phyloP scores from a whole-genome alignment of 2,113 vertebrate genomes.

The Monarcha castaneiventris region DNA sequence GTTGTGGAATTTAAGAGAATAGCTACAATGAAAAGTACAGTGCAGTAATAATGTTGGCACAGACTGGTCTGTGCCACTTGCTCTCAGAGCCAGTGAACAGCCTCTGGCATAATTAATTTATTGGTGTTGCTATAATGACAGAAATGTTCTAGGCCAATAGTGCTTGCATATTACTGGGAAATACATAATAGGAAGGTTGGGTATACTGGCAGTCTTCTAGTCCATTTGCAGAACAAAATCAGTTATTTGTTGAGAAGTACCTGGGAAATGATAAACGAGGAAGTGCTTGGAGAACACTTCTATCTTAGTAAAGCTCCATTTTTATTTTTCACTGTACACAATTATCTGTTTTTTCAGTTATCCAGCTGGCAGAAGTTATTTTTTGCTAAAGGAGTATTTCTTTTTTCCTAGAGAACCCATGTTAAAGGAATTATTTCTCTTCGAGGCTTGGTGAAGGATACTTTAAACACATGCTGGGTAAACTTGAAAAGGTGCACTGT shows the following conservation, averaged over 20 bases:
- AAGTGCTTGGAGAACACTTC: background rate
- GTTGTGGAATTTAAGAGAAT: background rate
- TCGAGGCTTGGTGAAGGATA: background rate
- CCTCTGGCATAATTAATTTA: constrained; percentile 24
- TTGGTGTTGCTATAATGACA: constrained; percentile 10
- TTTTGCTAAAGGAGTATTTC: background rate
- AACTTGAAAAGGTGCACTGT: background rate
- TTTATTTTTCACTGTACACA: background rate
- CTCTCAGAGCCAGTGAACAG: background rate
- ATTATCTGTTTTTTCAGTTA: background rate
- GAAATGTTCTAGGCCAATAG: background rate
- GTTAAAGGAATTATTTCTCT: background rate
- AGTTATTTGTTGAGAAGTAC: background rate
- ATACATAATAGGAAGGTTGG: background rate
- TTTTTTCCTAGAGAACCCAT: background rate
- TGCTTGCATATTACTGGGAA: constrained; percentile 6
- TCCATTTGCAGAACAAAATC: background rate
- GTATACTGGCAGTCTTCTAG: background rate
- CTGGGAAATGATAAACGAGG: background rate
- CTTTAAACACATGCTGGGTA: background rate
- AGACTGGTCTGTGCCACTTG: background rate
- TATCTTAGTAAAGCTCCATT: background rate
- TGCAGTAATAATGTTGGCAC: background rate
- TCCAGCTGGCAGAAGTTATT: background rate
- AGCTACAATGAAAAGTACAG: background rate